Evolutionary conservation across 2,797 vertebrate species (phyloP), one percentile per base, ranked within the genome.

Genomic region (Epinephelus coioides): DNA sequence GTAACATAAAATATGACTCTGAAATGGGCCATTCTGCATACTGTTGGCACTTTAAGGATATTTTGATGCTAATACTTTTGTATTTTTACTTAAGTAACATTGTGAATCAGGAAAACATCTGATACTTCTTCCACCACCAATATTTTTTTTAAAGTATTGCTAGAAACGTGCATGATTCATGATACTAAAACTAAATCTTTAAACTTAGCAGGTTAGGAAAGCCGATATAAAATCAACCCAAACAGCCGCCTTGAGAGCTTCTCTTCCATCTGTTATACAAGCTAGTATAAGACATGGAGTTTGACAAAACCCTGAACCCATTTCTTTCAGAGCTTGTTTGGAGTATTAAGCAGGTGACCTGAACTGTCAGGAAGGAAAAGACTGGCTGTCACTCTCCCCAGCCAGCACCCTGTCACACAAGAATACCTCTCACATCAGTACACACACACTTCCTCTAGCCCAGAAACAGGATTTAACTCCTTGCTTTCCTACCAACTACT

Each of bases 231-330:
- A 80, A 72, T 11, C 49, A 85, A 71, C 78, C 74, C 38, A 85
- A 61, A 89, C 81, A 85, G n/a, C 43, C n/a, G 14, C 43, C 14
- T 50, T 10, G 0, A 62, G 60, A 83, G 67, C 50, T 61, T 62
- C 21, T 38, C 82, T 23, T 79, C 76, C 49, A 70, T 86, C 71
- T 69, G 38, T 75, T 69, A 57, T 63, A 56, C 43, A 27, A 76
- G 55, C 83, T 77, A 68, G 79, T 86, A 79, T 79, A 57, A 82
- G 17, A 14, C 2, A 2, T 8, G 15, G 25, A 83, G 63, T 69
- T 55, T 79, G 74, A 87, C 88, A 44, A 86, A 85, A 81, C 67
- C 60, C 84, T 70, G 74, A 69, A 69, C 78, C 40, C 19, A 43
- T 83, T 87, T 83, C 73, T 70, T 69, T 67, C 77, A 34, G 27